A percentile compares a stretch with the other conserved stretches of the same genome.
Evolutionary conservation across 2,797 vertebrate species (phyloP).

Genomic region (Orestias chungarensis): DNA sequence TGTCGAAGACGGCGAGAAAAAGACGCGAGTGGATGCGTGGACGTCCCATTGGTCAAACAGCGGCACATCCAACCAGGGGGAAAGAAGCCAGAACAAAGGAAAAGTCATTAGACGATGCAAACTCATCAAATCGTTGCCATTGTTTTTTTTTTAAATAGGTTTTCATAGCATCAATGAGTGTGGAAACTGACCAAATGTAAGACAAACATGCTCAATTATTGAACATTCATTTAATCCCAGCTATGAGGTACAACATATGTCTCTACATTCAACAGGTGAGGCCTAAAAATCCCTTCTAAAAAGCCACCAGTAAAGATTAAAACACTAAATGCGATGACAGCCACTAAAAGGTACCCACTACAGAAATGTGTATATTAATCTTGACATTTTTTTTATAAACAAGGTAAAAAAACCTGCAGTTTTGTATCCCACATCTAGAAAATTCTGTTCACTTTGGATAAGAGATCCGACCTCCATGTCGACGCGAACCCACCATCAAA

Average conservation of each 20-base stretch:
- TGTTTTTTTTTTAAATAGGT: no score
- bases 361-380: no score
- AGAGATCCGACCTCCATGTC: no score
- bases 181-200: no score
- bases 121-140: not conserved
- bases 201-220: no score
- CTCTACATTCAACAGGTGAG: not conserved
- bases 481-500: no score
- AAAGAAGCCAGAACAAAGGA: conserved; percentile 5
- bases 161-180: not conserved
- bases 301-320: not conserved
- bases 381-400: no score
- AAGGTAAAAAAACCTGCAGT: no score
- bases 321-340: not conserved
- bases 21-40: not conserved
- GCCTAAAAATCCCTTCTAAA: not conserved
- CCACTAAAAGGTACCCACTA: not conserved
- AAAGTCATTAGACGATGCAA: conserved; percentile 22
- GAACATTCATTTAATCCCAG: no score
- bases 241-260: not conserved
- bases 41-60: conserved; percentile 20
- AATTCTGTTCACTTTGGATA: no score
- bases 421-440: no score
- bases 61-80: conserved; percentile 1
- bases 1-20: conserved; percentile 36